A percentile compares a stretch with the other conserved stretches of the same genome.
Conservation (phyloP, 2,113 vertebrate genomes). For the Hemibagrus wyckioides region DNA sequence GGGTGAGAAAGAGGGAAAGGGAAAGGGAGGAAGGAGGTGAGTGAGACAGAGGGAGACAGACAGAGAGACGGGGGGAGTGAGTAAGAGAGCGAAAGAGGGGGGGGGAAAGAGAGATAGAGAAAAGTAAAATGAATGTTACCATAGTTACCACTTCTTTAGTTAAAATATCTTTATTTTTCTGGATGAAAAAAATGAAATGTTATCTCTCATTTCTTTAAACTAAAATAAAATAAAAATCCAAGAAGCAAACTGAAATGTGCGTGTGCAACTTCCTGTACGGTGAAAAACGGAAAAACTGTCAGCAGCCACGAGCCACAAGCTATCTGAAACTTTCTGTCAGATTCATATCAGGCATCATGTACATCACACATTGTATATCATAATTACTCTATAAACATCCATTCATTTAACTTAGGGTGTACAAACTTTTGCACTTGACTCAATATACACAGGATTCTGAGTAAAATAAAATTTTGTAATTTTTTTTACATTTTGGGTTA, state of each 20-base stretch:
- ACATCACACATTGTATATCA: too few species aligned
- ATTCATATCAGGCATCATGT: background rate
- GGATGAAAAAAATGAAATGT: background rate
- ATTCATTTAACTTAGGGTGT: background rate
- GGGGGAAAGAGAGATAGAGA: background rate
- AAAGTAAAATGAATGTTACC: background rate
- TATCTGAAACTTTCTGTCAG: background rate
- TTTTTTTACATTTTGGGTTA: background rate
- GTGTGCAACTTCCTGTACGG: background rate
- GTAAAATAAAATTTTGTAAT: background rate
- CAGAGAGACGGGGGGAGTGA: too few species aligned
- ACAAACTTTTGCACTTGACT: background rate
- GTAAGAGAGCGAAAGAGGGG: too few species aligned
- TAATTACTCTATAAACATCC: too few species aligned
- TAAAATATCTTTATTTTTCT: background rate
- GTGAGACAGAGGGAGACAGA: too few species aligned
- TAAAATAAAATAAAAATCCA: background rate
- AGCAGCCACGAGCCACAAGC: background rate
- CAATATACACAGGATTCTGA: background rate
- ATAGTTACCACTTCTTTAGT: background rate
- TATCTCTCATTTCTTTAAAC: background rate
- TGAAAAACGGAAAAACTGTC: background rate
- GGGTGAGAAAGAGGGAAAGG: background rate
- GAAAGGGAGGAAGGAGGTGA: too few species aligned
- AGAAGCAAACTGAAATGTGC: background rate